phyloP scores from a whole-genome alignment of 2,113 vertebrate species.

The Crocuta crocuta region DNA sequence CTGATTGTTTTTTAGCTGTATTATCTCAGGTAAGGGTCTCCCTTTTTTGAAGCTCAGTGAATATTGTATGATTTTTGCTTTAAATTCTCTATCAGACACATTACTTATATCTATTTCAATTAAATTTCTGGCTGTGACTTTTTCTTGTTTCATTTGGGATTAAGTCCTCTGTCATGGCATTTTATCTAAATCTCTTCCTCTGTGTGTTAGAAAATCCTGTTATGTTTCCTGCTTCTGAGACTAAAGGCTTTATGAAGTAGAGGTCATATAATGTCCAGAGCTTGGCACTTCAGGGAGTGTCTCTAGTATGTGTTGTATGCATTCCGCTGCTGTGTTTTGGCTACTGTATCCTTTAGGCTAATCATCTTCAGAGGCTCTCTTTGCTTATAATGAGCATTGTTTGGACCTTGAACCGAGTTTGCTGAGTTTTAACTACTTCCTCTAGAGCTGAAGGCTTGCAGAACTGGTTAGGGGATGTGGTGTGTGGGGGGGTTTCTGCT shows the following conservation, averaged over 20 bases:
- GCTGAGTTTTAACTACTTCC: background rate
- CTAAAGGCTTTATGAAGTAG: background rate
- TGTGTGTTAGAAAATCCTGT: background rate
- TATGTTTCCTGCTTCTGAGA: background rate
- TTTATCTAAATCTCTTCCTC: background rate
- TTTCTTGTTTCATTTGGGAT: background rate
- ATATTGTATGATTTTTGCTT: background rate
- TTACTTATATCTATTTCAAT: background rate
- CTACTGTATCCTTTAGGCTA: background rate
- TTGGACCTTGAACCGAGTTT: background rate
- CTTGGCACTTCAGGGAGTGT: background rate
- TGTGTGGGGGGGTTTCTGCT: background rate
- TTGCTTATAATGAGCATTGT: background rate
- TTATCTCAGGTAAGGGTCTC: background rate
- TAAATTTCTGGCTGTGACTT: background rate
- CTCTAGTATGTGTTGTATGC: background rate
- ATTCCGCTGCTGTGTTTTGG: background rate
- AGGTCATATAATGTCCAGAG: background rate
- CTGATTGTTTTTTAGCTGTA: background rate
- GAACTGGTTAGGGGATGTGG: background rate
- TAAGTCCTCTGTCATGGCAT: background rate
- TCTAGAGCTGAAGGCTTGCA: background rate
- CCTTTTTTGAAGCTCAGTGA: background rate
- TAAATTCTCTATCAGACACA: background rate
- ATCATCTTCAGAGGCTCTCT: background rate